Evolutionary conservation across 1,140 invertebrate genomes (phyloP), one percentile per base, ranked within the genome.

Genomic region (Cardiocondyla obscurior): DNA sequence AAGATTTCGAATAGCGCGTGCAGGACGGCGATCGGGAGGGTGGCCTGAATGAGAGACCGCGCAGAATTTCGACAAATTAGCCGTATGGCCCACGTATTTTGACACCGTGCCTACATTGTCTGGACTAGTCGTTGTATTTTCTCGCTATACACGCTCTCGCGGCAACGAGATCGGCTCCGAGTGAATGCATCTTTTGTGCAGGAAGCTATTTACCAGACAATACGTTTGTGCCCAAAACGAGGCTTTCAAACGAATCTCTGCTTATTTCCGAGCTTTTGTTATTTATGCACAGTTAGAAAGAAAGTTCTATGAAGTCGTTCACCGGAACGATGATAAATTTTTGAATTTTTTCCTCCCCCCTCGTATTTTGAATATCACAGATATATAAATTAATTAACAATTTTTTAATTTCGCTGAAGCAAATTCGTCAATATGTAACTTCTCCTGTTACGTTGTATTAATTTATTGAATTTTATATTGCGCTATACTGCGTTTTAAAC

Each of bases 1-100:
- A 87, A 85, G 33, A 49, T 65, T 62, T 19, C 39, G 39, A 57
- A 33, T 19, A 55, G 42, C 46, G 42, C 57, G 55, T 36, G 67
- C 67, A 5, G 44, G 16, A n/a, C 5, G 44, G 44, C 3, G 65
- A 81, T 74, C 55, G 30, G 64, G 67, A 73, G 85, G 81, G 73
- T 55, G 85, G 86, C 70, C 81, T 83, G 83, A 88, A 84, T 81
- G 81, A 85, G 86, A 67, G 69, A 25, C 72, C 84, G 73, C 81
- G 79, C 77, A 46, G 88, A 88, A 92, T 90, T 92, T 89, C 90
- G 87, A 83, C 86, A 93, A 94, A 94, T 94, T 94, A 94, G 93
- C 93, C 93, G 91, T 93, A 92, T 93, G 93, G 92, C 73, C 90
- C 82, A 79, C 83, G 92, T 93, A 93, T 93, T 94, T 93, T 93